A percentile compares a stretch with the other conserved stretches of the same genome.
Conservation (phyloP, 1,140 invertebrate species). For the Drosophila burlai region DNA sequence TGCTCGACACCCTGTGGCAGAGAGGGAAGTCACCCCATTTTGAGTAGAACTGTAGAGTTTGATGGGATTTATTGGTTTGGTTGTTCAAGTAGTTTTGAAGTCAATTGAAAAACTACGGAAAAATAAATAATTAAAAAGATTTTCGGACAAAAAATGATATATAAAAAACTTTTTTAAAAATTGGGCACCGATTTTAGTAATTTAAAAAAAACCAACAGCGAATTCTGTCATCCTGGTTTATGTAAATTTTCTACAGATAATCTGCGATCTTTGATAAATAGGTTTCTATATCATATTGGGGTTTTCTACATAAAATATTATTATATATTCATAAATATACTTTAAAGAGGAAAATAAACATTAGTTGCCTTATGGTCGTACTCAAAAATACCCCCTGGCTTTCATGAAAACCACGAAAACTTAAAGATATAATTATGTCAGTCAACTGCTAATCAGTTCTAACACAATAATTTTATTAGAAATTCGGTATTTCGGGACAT, state of each 20-base stretch:
- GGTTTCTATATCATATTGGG: not conserved
- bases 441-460: conserved; percentile 6
- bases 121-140: too few species aligned
- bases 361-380: not conserved
- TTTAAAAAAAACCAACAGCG: too few species aligned
- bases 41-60: not conserved
- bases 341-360: not conserved
- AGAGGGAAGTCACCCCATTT: too few species aligned
- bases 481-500: not conserved
- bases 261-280: not conserved
- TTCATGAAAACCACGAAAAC: not conserved
- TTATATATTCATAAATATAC: not conserved
- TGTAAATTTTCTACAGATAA: not conserved
- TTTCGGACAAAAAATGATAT: too few species aligned
- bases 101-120: too few species aligned
- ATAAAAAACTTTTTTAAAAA: too few species aligned
- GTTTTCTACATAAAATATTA: too few species aligned
- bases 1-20: not conserved
- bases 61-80: too few species aligned
- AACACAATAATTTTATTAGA: not conserved
- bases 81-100: too few species aligned
- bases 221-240: too few species aligned
- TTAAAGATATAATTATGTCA: not conserved
- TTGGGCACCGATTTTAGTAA: too few species aligned
- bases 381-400: too few species aligned